phyloP scores from a whole-genome alignment of 92 coral and sea anemone species.

The Zoanthus sociatus region DNA sequence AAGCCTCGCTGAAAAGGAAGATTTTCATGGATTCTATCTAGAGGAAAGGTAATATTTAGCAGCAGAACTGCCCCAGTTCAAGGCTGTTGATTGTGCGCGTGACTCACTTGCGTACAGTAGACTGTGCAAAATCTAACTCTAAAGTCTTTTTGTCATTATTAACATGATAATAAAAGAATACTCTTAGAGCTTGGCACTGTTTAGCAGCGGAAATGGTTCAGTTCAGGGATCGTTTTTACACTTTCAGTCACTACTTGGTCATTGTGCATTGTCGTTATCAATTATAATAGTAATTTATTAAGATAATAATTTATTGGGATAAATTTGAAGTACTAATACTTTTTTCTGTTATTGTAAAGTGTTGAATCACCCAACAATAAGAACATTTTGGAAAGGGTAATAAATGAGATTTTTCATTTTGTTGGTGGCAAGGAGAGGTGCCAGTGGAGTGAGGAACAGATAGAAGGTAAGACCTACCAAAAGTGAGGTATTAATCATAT shows the following conservation, averaged over 20 bases:
- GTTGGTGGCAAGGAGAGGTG: constrained; percentile 60
- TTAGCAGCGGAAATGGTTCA: constrained; percentile 31
- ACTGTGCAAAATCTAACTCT: too few relatives aligned
- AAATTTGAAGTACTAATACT: constrained; percentile 29
- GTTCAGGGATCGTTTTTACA: constrained; percentile 18
- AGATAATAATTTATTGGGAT: constrained; percentile 36
- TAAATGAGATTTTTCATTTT: constrained; percentile 42
- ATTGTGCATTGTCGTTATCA: constrained; percentile 18
- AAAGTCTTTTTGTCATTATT: background rate
- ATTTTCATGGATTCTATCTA: constrained; percentile 52
- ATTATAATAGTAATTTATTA: constrained; percentile 6
- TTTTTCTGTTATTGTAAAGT: constrained; percentile 16
- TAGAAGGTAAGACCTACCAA: constrained; percentile 38
- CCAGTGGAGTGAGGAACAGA: constrained; percentile 45
- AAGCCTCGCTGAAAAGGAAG: constrained; percentile 36
- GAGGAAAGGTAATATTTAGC: constrained; percentile 53
- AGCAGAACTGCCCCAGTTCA: constrained; percentile 38
- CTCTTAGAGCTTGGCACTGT: constrained; percentile 13
- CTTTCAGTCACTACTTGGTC: background rate
- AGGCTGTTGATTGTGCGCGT: constrained; percentile 23
- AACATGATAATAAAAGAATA: background rate
- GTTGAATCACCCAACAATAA: constrained; percentile 50
- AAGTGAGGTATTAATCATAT: background rate
- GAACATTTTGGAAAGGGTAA: constrained; percentile 28
- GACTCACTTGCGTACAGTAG: background rate